Conservation (phyloP, 2,888 invertebrate species). For the Luperina testacea region DNA sequence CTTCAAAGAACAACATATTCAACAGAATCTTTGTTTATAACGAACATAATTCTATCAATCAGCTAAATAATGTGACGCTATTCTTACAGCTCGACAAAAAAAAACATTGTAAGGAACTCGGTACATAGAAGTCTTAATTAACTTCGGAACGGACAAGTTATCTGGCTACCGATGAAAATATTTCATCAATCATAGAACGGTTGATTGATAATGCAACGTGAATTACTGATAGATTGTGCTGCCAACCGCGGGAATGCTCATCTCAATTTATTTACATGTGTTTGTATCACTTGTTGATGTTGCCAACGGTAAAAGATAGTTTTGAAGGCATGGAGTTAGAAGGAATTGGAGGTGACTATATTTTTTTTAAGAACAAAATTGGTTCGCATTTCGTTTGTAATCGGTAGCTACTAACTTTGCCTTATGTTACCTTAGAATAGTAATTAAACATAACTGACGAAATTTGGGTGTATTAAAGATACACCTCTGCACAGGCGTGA, state of each 20-base stretch:
- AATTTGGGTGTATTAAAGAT: neutral
- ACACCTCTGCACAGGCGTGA: no score
- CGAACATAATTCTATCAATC: conserved; percentile 46
- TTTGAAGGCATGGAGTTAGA: conserved; percentile 56
- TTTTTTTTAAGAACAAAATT: neutral
- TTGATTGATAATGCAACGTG: conserved; percentile 89
- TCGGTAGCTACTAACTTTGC: neutral
- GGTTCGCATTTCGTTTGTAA: no score
- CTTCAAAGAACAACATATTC: conserved; percentile 15
- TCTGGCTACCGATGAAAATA: conserved; percentile 88
- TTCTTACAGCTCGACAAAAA: conserved; percentile 22
- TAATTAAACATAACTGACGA: neutral
- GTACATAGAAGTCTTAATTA: conserved; percentile 87
- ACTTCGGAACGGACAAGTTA: conserved; percentile 86
- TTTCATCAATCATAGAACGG: conserved; percentile 87
- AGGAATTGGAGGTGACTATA: conserved; percentile 24
- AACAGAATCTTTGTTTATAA: conserved; percentile 23
- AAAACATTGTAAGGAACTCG: conserved; percentile 64
- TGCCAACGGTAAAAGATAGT: conserved; percentile 82
- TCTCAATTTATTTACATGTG: conserved; percentile 90
- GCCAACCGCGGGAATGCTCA: conserved; percentile 84
- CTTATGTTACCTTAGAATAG: neutral
- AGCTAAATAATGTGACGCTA: conserved; percentile 36
- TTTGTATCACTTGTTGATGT: conserved; percentile 88
- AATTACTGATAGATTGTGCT: conserved; percentile 89